Evolutionary conservation across 2,888 invertebrate species (phyloP).

Genomic region (Patella pellucida): DNA sequence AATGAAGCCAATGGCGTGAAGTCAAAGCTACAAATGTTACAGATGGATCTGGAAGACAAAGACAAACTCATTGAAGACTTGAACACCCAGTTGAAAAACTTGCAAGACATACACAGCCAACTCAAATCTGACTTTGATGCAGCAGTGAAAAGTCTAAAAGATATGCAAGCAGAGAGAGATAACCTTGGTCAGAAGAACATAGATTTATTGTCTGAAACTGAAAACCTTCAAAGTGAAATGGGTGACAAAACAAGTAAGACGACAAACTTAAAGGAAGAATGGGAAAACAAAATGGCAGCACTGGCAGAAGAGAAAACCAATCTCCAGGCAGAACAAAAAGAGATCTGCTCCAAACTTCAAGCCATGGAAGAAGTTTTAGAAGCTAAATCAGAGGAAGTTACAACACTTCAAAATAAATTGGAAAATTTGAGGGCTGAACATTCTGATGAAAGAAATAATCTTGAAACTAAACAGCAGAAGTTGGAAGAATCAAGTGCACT

Average conservation of each 20-base stretch:
- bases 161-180: slow-evolving; percentile 25
- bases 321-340: slow-evolving; percentile 19
- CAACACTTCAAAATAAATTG: slow-evolving; percentile 27
- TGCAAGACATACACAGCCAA: background rate
- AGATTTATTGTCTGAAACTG: slow-evolving; percentile 12
- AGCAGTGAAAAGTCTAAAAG: slow-evolving; percentile 24
- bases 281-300: slow-evolving; percentile 15
- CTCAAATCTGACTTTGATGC: slow-evolving; percentile 26
- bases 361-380: slow-evolving; percentile 19
- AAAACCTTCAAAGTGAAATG: slow-evolving; percentile 11
- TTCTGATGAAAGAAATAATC: background rate
- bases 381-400: slow-evolving; percentile 22
- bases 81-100: slow-evolving; percentile 19
- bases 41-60: slow-evolving; percentile 36
- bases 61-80: slow-evolving; percentile 29
- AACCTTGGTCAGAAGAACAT: slow-evolving; percentile 19
- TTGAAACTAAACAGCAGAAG: slow-evolving; percentile 3
- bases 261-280: slow-evolving; percentile 12
- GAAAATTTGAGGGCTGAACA: slow-evolving; percentile 21
- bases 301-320: slow-evolving; percentile 13
- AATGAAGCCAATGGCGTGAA: slow-evolving; percentile 27
- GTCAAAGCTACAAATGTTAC: slow-evolving; percentile 25
- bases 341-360: slow-evolving; percentile 16
- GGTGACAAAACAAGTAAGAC: slow-evolving; percentile 3
- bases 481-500: slow-evolving; percentile 13